These are phyloP conservation scores for Deroptyus accipitrinus DNA, from an alignment of 2,113 vertebrate species.

Conservation along the genomic window DNA sequence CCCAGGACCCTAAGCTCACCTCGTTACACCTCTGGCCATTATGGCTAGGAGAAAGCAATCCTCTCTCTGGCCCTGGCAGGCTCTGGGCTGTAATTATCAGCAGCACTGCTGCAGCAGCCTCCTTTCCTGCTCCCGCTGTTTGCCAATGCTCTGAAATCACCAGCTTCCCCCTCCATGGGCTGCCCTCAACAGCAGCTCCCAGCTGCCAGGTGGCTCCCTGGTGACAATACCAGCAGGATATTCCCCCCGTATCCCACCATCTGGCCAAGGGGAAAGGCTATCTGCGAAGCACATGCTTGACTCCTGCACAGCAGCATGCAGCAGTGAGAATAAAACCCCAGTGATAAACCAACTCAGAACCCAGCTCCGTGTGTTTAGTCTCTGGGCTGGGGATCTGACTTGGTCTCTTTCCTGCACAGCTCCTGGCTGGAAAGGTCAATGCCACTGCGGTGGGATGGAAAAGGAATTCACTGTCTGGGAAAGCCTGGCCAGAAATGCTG, in stretches of 20 bases:
- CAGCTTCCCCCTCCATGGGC: background rate
- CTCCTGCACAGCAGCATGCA: background rate
- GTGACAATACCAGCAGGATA: background rate
- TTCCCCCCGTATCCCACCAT: background rate
- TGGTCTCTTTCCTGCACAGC: background rate
- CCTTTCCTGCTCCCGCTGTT: background rate
- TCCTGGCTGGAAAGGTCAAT: background rate
- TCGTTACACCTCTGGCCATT: background rate
- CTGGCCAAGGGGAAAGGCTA: background rate
- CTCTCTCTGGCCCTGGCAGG: background rate
- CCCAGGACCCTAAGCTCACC: background rate
- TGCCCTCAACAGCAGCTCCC: background rate
- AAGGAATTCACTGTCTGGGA: background rate
- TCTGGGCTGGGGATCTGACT: background rate
- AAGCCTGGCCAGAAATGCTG: background rate
- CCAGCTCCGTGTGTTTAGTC: background rate
- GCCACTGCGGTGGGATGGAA: background rate
- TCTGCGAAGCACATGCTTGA: background rate
- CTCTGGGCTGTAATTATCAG: background rate
- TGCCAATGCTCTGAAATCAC: background rate
- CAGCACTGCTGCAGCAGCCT: background rate
- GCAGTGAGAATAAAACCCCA: background rate
- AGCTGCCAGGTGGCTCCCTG: background rate
- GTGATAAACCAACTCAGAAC: background rate
- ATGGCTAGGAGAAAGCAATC: background rate